A percentile compares a stretch with the other conserved stretches of the same genome.
Conservation (phyloP, 2,113 vertebrate species). For the Onychostruthus taczanowskii region DNA sequence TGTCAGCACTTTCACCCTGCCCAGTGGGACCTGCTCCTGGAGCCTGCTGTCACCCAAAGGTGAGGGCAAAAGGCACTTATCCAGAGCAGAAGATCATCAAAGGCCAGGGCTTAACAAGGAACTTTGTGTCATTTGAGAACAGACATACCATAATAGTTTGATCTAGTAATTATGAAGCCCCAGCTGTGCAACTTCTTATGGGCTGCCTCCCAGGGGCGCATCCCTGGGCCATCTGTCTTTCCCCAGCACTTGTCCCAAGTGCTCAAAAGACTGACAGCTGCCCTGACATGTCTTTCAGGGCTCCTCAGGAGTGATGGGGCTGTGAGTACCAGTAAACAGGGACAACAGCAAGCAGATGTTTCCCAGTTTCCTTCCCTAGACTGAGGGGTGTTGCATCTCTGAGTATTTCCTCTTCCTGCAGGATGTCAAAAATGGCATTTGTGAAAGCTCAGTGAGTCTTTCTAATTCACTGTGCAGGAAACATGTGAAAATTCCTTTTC, state of each 20-base stretch:
- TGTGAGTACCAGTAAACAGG: background rate
- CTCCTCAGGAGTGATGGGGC: fast-evolving
- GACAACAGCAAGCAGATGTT: background rate
- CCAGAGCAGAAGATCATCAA: background rate
- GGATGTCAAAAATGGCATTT: background rate
- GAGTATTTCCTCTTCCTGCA: background rate
- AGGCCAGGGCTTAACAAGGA: background rate
- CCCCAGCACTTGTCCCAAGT: background rate
- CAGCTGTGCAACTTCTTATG: background rate
- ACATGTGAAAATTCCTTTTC: background rate
- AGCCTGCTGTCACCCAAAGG: background rate
- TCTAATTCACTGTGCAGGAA: background rate
- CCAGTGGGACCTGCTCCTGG: fast-evolving
- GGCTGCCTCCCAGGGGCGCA: background rate
- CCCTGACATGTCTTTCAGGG: background rate
- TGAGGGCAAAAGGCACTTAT: fast-evolving
- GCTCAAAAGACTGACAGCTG: background rate
- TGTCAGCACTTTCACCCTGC: background rate
- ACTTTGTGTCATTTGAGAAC: background rate
- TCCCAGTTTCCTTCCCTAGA: background rate
- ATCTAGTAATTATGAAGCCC: background rate
- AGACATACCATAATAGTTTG: background rate
- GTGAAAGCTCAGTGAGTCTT: background rate
- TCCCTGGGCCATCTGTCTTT: fast-evolving
- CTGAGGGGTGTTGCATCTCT: fast-evolving